These are phyloP conservation scores for Cercopithecus mitis DNA, from an alignment of 2,797 vertebrate genomes.

Conservation along the genomic window DNA sequence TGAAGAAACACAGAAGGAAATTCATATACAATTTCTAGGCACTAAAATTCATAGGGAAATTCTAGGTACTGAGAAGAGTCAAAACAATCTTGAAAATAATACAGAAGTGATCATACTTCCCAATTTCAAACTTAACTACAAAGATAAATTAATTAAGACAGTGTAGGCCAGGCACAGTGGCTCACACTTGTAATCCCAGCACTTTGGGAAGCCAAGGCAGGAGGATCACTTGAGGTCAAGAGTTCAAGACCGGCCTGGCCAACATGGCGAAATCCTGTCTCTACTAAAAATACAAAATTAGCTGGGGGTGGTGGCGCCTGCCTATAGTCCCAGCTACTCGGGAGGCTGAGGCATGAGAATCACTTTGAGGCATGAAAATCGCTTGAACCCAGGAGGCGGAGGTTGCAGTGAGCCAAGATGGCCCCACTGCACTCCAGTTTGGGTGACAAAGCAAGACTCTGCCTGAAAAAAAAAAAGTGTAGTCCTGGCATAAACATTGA, in stretches of 20 bases:
- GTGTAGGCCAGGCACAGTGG: not conserved
- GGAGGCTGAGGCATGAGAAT: not conserved
- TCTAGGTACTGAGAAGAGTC: not conserved
- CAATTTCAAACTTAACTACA: constrained; percentile 18
- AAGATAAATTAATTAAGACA: not conserved
- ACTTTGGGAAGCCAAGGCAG: not conserved
- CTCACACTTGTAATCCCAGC: not conserved
- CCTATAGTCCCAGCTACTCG: not conserved
- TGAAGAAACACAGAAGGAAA: not conserved
- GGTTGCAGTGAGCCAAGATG: not conserved
- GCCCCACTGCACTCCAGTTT: not conserved
- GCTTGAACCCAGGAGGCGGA: not conserved
- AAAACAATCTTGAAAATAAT: constrained; percentile 8
- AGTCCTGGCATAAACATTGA: not conserved
- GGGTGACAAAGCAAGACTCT: not conserved
- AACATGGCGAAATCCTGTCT: not conserved
- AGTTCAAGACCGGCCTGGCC: not conserved
- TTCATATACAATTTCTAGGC: not conserved
- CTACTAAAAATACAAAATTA: not conserved
- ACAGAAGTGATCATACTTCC: not conserved
- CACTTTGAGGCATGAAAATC: not conserved
- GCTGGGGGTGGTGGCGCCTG: not conserved
- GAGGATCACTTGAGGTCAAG: not conserved
- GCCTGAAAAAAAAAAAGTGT: too few species aligned
- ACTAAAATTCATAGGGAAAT: constrained; percentile 15